Percentiles rank a stretch among this genome's conserved stretches.
Conservation (phyloP, 2,888 invertebrate genomes). For the Orthosia incerta region DNA sequence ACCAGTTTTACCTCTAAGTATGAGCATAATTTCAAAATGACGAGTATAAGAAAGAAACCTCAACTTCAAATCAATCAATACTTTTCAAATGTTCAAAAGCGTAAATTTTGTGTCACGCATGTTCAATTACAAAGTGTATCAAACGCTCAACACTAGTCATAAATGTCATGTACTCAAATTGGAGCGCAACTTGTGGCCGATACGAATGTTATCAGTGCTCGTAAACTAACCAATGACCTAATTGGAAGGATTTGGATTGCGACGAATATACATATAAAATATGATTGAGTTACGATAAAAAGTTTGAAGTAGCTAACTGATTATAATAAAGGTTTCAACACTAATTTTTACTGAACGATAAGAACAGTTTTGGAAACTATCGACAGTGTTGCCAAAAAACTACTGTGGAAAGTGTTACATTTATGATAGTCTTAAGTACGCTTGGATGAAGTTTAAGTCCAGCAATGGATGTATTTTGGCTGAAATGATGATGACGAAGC, state of each 20-base stretch:
- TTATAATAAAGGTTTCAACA: neutral
- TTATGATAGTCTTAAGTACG: too few relatives aligned
- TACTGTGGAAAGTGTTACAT: too few relatives aligned
- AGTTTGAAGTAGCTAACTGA: conserved; percentile 1
- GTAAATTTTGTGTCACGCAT: conserved; percentile 11
- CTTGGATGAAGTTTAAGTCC: too few relatives aligned
- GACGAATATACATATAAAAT: conserved; percentile 10
- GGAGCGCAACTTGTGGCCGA: conserved; percentile 20
- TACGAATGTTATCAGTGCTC: conserved; percentile 37
- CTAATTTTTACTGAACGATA: too few relatives aligned
- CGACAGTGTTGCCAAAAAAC: too few relatives aligned
- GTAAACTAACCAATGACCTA: conserved; percentile 50
- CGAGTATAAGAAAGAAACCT: neutral
- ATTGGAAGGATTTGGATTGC: conserved; percentile 27
- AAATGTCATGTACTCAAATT: conserved; percentile 47
- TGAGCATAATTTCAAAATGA: too few relatives aligned
- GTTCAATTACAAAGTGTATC: conserved; percentile 22
- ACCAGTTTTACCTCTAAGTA: too few relatives aligned
- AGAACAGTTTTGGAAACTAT: too few relatives aligned
- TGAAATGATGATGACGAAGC: too few relatives aligned
- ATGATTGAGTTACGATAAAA: conserved; percentile 29
- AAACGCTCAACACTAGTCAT: conserved; percentile 16
- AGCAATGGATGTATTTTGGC: too few relatives aligned
- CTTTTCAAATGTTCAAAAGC: neutral
- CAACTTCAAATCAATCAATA: too few relatives aligned